A percentile compares a stretch with the other conserved stretches of the same genome.
Conservation (phyloP, 2,888 invertebrate genomes). For the Apodemia hepburni region DNA sequence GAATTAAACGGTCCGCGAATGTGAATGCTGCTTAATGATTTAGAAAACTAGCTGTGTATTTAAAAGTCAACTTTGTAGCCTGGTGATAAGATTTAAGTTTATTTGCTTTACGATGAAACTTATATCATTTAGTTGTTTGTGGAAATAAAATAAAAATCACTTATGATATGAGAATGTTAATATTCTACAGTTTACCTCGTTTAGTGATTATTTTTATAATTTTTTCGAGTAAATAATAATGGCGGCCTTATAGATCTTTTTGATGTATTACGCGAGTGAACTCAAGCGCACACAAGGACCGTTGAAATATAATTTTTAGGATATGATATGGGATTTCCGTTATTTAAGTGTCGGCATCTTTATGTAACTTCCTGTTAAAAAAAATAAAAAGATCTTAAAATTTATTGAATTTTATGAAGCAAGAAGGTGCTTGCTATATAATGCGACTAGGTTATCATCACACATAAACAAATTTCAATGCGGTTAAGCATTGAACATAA, state of each 20-base stretch:
- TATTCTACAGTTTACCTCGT: slow-evolving; percentile 43
- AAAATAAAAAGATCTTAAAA: background rate
- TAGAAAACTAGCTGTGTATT: slow-evolving; percentile 46
- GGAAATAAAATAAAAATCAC: slow-evolving; percentile 33
- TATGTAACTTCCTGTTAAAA: slow-evolving; percentile 49
- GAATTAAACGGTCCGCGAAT: slow-evolving; percentile 62
- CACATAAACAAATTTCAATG: no score
- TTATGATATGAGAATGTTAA: slow-evolving; percentile 38
- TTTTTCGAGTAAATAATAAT: slow-evolving; percentile 33
- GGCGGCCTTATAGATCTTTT: slow-evolving; percentile 46
- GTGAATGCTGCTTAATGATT: slow-evolving; percentile 74
- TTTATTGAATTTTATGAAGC: no score
- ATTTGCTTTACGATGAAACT: slow-evolving; percentile 17
- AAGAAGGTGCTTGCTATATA: no score
- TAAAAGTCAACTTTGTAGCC: slow-evolving; percentile 27
- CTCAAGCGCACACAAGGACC: slow-evolving; percentile 60
- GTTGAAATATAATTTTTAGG: slow-evolving; percentile 50
- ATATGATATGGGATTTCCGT: slow-evolving; percentile 72
- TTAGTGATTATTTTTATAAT: slow-evolving; percentile 37
- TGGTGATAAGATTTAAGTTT: slow-evolving; percentile 17
- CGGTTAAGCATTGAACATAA: no score
- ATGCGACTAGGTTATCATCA: no score
- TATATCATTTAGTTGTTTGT: slow-evolving; percentile 1
- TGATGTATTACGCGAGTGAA: slow-evolving; percentile 60
- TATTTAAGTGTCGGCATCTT: slow-evolving; percentile 49